phyloP scores from a whole-genome alignment of 2,797 vertebrate genomes.

The Diceros bicornis region DNA sequence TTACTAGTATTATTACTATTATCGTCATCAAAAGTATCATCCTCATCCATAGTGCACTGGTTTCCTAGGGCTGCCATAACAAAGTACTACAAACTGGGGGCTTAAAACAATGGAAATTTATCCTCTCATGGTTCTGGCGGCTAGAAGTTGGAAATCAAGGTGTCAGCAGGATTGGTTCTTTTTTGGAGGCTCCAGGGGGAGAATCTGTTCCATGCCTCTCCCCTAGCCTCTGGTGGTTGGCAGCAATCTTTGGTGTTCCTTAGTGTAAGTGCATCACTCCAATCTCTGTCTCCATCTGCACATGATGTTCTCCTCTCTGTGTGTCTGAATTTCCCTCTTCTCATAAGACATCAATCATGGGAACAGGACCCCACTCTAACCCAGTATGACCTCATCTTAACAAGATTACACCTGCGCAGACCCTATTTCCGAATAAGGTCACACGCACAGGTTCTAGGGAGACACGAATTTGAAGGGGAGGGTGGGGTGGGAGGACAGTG shows the following conservation, averaged over 20 bases:
- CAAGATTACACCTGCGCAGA: background rate
- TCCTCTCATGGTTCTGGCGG: background rate
- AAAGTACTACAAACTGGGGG: background rate
- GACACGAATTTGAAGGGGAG: background rate
- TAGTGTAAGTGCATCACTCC: background rate
- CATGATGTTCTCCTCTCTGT: background rate
- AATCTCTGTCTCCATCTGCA: background rate
- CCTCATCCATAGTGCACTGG: background rate
- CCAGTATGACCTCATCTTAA: background rate
- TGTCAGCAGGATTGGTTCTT: background rate
- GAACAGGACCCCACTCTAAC: background rate
- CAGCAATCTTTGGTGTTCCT: background rate
- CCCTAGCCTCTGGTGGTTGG: too few species aligned
- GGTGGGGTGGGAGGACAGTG: background rate
- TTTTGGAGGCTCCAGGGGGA: background rate
- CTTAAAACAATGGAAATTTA: background rate
- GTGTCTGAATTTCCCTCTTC: background rate
- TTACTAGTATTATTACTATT: background rate
- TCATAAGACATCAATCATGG: background rate
- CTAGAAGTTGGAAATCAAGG: background rate
- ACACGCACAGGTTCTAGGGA: background rate
- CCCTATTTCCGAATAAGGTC: background rate
- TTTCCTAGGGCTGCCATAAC: background rate
- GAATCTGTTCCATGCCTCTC: background rate
- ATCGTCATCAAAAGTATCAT: background rate